Evolutionary conservation across 2,888 invertebrate species (phyloP), one percentile per base, ranked within the genome.

Genomic region (Ichneumoninae sp.): DNA sequence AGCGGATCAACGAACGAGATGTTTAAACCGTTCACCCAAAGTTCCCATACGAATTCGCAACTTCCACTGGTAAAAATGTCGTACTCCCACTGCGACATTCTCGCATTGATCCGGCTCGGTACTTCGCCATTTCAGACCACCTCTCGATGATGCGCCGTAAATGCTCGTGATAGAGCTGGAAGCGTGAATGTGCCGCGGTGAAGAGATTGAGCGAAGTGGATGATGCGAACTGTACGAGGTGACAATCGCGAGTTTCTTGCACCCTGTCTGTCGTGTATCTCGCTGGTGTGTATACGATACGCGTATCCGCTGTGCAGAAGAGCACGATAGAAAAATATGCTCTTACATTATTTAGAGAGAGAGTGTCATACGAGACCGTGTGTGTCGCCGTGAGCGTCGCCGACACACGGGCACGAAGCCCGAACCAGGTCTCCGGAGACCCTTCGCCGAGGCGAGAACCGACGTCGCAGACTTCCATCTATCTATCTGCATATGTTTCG

Each of bases 401-500:
- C 54, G 71, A 69, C 71, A 80, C 88, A 86, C 85, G 72, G 50
- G 75, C 80, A 65, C 30, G 69, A 83, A 82, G 74, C 80, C 71
- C 75, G 83, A 54, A 74, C 47, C 44, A 70, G 81, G 89, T 90
- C 88, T 90, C 92, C 87, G 87, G 91, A 92, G 91, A 92, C 89
- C 85, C 87, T 78, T 86, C 86, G 87, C 81, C 85, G 86, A 89
- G 88, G 90, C 89, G 89, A 88, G 88, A 87, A 89, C 86, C 89
- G 86, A 88, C 90, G 90, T 91, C 90, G 88, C 89, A 88, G 91
- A 88, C 91, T 92, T 91, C 92, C 91, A 91, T 92, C 91, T 91
- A 92, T 92, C 91, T 86, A 91, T 91, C 91, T 92, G 90, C 91
- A 91, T 92, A 91, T 88, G 89, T 90, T 90, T 91, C 88, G 89